Base-by-base conservation (phyloP, 2,113 vertebrate genomes). In the Alexandromys fortis region DNA sequence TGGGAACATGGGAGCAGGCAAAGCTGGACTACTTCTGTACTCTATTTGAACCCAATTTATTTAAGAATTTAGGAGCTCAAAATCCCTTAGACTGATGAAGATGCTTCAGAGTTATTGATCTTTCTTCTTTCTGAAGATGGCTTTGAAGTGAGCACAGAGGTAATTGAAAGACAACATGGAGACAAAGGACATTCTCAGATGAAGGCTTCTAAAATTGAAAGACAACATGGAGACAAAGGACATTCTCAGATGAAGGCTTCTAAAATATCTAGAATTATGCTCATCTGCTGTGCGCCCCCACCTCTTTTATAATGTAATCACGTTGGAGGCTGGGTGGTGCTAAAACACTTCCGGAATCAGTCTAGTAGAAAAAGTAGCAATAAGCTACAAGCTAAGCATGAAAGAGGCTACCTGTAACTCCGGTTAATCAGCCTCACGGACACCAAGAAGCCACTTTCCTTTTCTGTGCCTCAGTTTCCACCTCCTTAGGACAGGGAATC, bases 391-490 rank as follows among this genome's bases (percentile, higher is more conserved):
- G 33, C 47, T 72, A 65, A 16, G 2, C 17, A 55, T 47, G 55
- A 78, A 42, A 35, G 86, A 82, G 45, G n/a, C n/a, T 26, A 61
- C 17, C 21, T 73, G 72, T 78, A 30, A 90, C 13, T 65, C 77
- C 11, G 16, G 65, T 14, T 65, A 47, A 4, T 26, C 47, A 83
- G 17, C 17, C 82, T 16, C 65, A 26, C 76, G 63, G 89, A n/a
- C 14, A 14, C 21, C 33, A 49, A 73, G 24, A 91, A 70, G 42
- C 33, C 49, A 26, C 90, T 92, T 86, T 22, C 12, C 28, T 68
- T 79, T 33, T 86, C 52, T 68, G 3, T 72, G 58, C 35, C 91
- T 94, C 65, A 72, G 65, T 92, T 92, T 89, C 83, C 49, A 86
- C 49, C 58, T 96, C 85, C 68, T 1, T 70, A 17, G 35, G 47